Percentiles rank a stretch among this genome's conserved stretches.
Conservation (phyloP, 2,113 vertebrate genomes). For the Limanda limanda region DNA sequence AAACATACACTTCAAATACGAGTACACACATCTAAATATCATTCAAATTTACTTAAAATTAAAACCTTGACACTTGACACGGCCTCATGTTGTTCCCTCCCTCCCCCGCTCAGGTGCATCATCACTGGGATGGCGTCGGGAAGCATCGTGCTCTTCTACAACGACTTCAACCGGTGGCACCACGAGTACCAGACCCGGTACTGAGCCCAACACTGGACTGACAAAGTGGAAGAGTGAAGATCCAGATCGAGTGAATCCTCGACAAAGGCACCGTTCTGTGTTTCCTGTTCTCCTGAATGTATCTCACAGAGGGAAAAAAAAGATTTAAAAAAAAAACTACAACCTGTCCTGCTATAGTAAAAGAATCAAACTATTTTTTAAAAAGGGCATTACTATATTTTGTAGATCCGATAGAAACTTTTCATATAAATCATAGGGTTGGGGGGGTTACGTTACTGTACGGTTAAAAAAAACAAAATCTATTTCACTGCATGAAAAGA, state of each 20-base stretch:
- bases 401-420: conserved; percentile 90
- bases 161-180: conserved; percentile 98
- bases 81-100: background rate
- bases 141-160: conserved; percentile 99
- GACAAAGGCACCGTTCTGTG: conserved; percentile 67
- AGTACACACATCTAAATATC: background rate
- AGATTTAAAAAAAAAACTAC: conserved; percentile 14
- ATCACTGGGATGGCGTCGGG: conserved; percentile 98
- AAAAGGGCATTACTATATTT: conserved; percentile 97
- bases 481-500: no score
- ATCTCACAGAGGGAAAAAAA: conserved; percentile 61
- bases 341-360: conserved; percentile 77
- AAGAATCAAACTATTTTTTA: conserved; percentile 95
- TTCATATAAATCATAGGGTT: conserved; percentile 83
- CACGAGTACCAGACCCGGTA: conserved; percentile 97
- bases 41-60: background rate
- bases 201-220: conserved; percentile 77
- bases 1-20: background rate
- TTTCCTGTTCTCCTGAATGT: conserved; percentile 88
- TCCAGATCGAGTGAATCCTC: conserved; percentile 48
- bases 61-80: background rate
- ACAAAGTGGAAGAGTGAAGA: conserved; percentile 1
- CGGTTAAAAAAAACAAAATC: conserved; percentile 77
- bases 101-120: conserved; percentile 87
- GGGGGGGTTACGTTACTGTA: conserved; percentile 88